Conservation (phyloP, 92 coral and sea anemone genomes). For the Muricea muricata region DNA sequence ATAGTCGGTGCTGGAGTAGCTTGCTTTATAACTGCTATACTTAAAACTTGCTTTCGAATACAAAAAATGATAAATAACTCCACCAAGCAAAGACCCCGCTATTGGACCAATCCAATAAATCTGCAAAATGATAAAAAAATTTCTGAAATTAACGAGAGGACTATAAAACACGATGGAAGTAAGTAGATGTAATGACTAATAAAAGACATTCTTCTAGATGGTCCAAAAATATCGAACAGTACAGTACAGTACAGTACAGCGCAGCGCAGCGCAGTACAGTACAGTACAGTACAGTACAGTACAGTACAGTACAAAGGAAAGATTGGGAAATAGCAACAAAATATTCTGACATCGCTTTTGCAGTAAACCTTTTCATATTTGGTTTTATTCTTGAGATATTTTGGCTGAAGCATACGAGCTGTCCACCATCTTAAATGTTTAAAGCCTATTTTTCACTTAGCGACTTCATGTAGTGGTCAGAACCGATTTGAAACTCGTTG, state of each 20-base stretch:
- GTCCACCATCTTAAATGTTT: no score
- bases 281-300: neutral
- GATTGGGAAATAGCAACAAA: neutral
- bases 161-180: no score
- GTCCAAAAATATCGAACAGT: no score
- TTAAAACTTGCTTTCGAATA: slow-evolving; percentile 47
- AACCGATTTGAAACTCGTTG: no score
- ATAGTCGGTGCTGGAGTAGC: neutral
- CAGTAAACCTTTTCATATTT: no score
- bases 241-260: neutral
- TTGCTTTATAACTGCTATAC: neutral
- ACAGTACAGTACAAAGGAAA: neutral
- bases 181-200: no score
- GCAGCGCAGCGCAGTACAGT: neutral
- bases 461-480: no score
- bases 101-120: slow-evolving; percentile 92
- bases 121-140: slow-evolving; percentile 44
- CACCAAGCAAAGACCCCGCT: slow-evolving; percentile 75
- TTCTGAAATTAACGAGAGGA: no score
- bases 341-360: neutral
- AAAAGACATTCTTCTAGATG: no score
- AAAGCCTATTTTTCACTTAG: no score
- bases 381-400: no score
- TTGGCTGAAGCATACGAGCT: no score
- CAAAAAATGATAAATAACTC: slow-evolving; percentile 71